Evolutionary conservation across 23 tunicate genomes (phyloP).

Genomic region (Styela clava): DNA sequence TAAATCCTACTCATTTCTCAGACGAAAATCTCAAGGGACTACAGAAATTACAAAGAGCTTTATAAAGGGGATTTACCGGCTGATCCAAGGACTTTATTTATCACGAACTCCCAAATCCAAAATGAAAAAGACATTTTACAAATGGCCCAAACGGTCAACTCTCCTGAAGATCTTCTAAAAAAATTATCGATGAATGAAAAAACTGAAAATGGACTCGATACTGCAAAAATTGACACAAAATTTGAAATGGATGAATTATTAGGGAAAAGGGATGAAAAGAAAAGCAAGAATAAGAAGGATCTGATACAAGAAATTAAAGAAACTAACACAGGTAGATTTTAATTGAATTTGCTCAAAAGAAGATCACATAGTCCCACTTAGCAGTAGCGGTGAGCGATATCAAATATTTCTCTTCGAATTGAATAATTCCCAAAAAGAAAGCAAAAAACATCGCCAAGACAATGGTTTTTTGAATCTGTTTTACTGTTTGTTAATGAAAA

Average conservation of each 20-base stretch:
- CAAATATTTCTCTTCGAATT: too few relatives aligned
- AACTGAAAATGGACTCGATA: not conserved
- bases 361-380: too few relatives aligned
- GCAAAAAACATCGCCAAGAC: too few relatives aligned
- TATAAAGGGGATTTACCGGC: slow-evolving; percentile 82
- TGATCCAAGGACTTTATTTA: slow-evolving; percentile 55
- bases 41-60: slow-evolving; percentile 45
- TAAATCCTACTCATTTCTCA: too few relatives aligned
- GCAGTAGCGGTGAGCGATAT: too few relatives aligned
- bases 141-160: slow-evolving; percentile 18
- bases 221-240: not conserved
- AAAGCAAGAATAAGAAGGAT: not conserved
- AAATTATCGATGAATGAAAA: slow-evolving; percentile 15
- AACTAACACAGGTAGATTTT: not conserved
- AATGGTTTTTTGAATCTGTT: too few relatives aligned
- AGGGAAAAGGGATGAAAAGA: not conserved
- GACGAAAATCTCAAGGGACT: slow-evolving; percentile 40
- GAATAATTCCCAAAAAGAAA: too few relatives aligned
- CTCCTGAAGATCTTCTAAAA: slow-evolving; percentile 56
- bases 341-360: too few relatives aligned
- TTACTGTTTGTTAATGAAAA: too few relatives aligned
- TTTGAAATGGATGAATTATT: not conserved
- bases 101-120: slow-evolving; percentile 25
- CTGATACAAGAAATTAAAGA: slow-evolving; percentile 19
- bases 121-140: slow-evolving; percentile 3